These are phyloP conservation scores for Portevinia maculata DNA, from an alignment of 2,888 invertebrate genomes.

Conservation along the genomic window DNA sequence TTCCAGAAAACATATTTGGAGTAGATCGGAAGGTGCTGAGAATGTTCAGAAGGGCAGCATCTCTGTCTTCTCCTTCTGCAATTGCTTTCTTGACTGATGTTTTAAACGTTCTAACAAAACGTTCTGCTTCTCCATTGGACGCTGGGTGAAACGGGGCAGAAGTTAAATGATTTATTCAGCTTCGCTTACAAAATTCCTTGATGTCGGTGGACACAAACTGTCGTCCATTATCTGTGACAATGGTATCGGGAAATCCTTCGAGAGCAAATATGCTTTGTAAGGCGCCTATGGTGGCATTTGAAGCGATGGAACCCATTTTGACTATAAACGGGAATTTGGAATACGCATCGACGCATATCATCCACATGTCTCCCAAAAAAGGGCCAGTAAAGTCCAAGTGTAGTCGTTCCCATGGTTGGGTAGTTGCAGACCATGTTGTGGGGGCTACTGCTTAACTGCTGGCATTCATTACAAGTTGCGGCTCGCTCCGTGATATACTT, in stretches of 20 bases:
- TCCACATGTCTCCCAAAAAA: no score
- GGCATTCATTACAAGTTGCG: conserved; percentile 1
- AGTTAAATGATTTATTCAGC: background rate
- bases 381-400: no score
- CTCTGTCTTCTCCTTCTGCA: no score
- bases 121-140: background rate
- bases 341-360: conserved; percentile 14
- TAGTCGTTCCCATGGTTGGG: no score
- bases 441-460: background rate
- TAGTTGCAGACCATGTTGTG: no score
- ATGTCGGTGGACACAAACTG: no score
- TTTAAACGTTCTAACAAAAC: background rate
- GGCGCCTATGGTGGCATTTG: no score
- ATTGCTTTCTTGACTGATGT: no score
- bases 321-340: conserved; percentile 7
- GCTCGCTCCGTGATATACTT: no score
- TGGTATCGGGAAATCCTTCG: background rate
- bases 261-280: background rate
- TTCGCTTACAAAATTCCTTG: no score
- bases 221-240: background rate
- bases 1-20: no score
- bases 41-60: background rate
- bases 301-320: background rate
- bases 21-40: no score
- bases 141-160: background rate